Conservation (phyloP, 2,113 vertebrate species). For the Conger conger region DNA sequence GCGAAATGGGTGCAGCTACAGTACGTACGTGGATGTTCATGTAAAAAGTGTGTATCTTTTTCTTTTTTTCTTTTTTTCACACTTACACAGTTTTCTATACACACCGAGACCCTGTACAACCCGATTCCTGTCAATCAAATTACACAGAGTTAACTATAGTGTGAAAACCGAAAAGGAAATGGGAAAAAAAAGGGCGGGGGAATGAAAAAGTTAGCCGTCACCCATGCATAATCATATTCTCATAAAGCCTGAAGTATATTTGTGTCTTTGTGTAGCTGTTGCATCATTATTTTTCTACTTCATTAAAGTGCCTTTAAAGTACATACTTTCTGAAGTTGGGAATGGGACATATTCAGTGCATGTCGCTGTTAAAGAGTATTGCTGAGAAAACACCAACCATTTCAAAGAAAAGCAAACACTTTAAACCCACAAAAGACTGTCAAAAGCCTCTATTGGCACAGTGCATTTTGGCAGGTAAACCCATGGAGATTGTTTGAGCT, state of each 20-base stretch:
- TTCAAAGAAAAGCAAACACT: constrained; percentile 23
- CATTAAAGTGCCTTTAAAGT: constrained; percentile 60
- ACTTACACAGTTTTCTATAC: no score
- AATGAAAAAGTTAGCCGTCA: not conserved
- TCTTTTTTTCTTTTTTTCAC: no score
- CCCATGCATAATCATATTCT: constrained; percentile 15
- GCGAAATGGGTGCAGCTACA: no score
- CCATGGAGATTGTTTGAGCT: constrained; percentile 39
- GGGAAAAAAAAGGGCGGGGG: no score
- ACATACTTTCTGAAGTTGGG: constrained; percentile 47
- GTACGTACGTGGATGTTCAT: no score
- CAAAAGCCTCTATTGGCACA: constrained; percentile 65
- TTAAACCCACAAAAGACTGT: constrained; percentile 37
- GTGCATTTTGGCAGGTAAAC: constrained; percentile 64
- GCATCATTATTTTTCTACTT: constrained; percentile 30
- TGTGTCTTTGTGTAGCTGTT: not conserved
- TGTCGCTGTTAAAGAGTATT: constrained; percentile 29
- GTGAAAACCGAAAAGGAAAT: not conserved
- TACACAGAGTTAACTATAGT: not conserved
- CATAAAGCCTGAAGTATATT: constrained; percentile 6
- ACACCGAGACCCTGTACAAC: not conserved
- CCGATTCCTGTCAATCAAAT: not conserved
- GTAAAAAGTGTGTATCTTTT: no score
- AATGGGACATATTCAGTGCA: constrained; percentile 39
- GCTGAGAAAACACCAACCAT: constrained; percentile 43